Conservation (phyloP, 2,888 invertebrate genomes). For the Spilosoma lubricipeda region DNA sequence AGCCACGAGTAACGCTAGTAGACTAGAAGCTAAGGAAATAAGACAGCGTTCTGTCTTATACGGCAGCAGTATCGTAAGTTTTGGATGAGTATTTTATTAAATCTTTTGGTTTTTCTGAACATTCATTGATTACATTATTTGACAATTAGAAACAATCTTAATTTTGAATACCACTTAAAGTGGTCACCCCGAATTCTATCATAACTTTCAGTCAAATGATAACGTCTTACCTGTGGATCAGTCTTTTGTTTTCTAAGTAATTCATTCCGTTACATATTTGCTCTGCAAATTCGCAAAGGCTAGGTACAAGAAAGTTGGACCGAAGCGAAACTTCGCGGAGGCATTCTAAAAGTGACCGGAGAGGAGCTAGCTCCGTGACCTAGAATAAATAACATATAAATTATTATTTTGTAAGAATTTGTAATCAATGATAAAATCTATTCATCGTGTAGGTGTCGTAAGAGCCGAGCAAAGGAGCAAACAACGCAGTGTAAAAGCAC, state of each 20-base stretch:
- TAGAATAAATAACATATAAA: constrained; percentile 60
- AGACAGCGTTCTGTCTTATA: not conserved
- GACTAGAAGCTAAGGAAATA: not conserved
- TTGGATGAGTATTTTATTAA: not conserved
- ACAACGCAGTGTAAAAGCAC: too few relatives aligned
- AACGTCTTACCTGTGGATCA: constrained; percentile 93
- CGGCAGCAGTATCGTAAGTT: not conserved
- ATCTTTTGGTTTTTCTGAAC: not conserved
- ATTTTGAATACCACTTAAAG: not conserved
- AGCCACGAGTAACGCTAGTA: too few relatives aligned
- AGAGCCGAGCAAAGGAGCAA: too few relatives aligned
- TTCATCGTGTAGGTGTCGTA: too few relatives aligned
- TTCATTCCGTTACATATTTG: constrained; percentile 99
- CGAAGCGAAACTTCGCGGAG: constrained; percentile 96
- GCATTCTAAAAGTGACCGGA: constrained; percentile 97
- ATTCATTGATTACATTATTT: not conserved
- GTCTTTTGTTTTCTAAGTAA: constrained; percentile 97
- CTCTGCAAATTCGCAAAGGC: constrained; percentile 97
- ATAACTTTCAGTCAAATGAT: not conserved
- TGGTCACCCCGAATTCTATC: not conserved
- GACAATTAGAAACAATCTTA: not conserved
- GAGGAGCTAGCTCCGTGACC: constrained; percentile 98
- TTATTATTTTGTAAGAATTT: too few relatives aligned
- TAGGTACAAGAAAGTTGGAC: constrained; percentile 96
- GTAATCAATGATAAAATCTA: too few relatives aligned